Evolutionary conservation across 2,797 vertebrate species (phyloP), one percentile per base, ranked within the genome.

Genomic region (Hirundo rustica): DNA sequence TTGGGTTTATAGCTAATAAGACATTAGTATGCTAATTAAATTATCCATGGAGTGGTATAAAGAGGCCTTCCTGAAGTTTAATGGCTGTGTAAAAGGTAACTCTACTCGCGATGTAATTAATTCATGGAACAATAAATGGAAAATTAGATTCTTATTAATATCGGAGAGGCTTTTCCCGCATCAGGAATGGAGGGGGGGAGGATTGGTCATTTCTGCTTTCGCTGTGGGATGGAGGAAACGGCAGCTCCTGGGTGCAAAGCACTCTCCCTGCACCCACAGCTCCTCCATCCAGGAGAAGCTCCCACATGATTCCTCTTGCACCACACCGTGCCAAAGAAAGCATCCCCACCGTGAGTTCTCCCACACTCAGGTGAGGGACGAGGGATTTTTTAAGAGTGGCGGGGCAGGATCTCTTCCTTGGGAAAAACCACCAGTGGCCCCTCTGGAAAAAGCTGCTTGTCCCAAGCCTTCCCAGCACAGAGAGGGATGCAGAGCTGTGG

Each of bases 91-190:
- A 97, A 97, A 97, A 97, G 97, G 97, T 97, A 97, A 95, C 94
- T 96, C 96, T 91, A 76, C 94, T 96, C 76, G 86, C 36, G 9
- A 89, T 95, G 97, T 97, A 97, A 97, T 97, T 97, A 97, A 97
- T 97, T 97, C 96, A 97, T 96, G 94, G 96, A 95, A 97, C 96
- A 97, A 97, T 97, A 97, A 97, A 96, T 97, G 97, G 96, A 94
- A 96, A 97, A 97, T 97, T 96, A 97, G 95, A 95, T 97, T 93
- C 96, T 97, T 97, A 97, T 97, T 97, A 97, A 97, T 97, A 97
- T 97, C 94, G 0, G 73, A 96, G 96, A 96, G 96, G 96, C 67
- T 96, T 97, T 96, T 86, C 84, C 87, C 16, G 40, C 86, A 88
- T 89, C 45, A 64, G 68, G 82, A 85, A 55, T 42, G 47, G 90